A percentile compares a stretch with the other conserved stretches of the same genome.
These are phyloP conservation scores for Cinclus cinclus DNA, from an alignment of 2,113 vertebrate species.

Conservation along the genomic window DNA sequence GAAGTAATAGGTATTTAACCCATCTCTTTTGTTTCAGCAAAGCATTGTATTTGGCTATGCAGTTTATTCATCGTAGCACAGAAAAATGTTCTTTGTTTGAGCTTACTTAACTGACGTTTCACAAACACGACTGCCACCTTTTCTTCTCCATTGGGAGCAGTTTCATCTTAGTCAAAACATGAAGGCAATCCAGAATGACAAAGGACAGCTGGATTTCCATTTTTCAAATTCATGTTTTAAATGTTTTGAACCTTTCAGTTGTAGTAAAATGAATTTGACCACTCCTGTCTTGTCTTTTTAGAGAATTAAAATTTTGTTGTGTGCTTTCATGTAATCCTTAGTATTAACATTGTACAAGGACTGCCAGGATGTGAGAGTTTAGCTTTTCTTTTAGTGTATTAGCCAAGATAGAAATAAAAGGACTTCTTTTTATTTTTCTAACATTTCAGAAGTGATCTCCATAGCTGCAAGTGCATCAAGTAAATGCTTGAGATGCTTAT, in stretches of 20 bases:
- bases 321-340: background rate
- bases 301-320: background rate
- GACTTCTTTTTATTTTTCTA: background rate
- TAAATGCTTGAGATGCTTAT: background rate
- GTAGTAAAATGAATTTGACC: background rate
- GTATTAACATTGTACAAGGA: background rate
- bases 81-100: background rate
- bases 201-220: background rate
- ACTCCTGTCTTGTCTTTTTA: background rate
- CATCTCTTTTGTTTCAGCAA: background rate
- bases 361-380: background rate
- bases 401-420: background rate
- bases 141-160: background rate
- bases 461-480: background rate
- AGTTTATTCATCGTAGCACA: background rate
- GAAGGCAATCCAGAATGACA: background rate
- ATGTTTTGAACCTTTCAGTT: background rate
- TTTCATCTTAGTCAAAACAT: background rate
- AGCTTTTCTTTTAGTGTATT: background rate
- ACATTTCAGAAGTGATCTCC: background rate
- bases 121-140: background rate
- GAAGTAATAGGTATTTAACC: background rate
- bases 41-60: background rate
- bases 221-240: background rate
- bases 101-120: background rate